Percentiles rank a stretch among this genome's conserved stretches.
phyloP scores from a whole-genome alignment of 2,888 invertebrate species.

The Galerucella pusilla region DNA sequence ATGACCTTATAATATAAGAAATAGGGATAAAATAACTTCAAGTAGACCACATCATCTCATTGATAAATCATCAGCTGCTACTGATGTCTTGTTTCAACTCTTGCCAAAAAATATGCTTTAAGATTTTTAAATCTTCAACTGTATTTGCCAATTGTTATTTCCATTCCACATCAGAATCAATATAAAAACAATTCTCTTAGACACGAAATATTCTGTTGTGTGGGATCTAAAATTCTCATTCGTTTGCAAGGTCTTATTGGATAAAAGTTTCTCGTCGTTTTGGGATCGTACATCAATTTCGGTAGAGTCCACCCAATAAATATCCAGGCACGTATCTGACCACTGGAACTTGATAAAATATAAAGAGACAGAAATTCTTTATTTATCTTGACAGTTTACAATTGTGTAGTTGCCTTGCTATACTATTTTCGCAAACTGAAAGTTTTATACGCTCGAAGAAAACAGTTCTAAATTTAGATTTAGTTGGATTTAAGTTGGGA shows the following conservation, averaged over 20 bases:
- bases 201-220: slow-evolving; percentile 27
- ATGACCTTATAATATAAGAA: too few relatives aligned
- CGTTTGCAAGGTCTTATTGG: slow-evolving; percentile 19
- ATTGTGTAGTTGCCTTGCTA: slow-evolving; percentile 36
- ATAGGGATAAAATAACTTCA: too few relatives aligned
- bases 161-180: neutral
- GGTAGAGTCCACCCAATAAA: slow-evolving; percentile 34
- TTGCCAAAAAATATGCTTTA: too few relatives aligned
- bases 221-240: slow-evolving; percentile 10
- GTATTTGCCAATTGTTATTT: neutral
- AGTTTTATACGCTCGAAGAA: slow-evolving; percentile 41
- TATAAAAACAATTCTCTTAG: slow-evolving; percentile 4
- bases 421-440: slow-evolving; percentile 48
- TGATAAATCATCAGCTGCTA: too few relatives aligned
- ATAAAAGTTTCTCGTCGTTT: slow-evolving; percentile 23
- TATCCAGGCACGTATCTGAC: slow-evolving; percentile 38
- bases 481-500: neutral
- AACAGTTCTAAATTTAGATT: neutral
- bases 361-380: slow-evolving; percentile 41
- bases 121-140: too few relatives aligned
- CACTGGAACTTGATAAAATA: slow-evolving; percentile 36
- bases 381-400: slow-evolving; percentile 47
- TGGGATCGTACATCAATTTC: slow-evolving; percentile 29
- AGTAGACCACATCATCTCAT: too few relatives aligned
- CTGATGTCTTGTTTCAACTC: too few relatives aligned